Conservation (phyloP, 2,113 vertebrate species). For the Perca schrenkii region DNA sequence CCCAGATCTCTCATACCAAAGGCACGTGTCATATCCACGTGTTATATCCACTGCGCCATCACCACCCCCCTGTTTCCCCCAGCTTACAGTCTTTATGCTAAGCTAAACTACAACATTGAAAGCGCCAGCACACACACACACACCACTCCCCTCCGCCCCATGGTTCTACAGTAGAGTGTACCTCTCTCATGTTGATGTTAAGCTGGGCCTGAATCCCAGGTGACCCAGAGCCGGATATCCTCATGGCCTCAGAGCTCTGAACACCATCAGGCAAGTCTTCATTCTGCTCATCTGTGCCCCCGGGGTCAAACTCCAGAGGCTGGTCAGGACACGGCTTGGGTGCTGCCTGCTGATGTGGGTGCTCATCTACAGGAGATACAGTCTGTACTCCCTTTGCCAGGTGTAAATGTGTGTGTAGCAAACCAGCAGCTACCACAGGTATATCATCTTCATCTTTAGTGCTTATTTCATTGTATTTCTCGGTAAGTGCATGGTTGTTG, state of each 20-base stretch:
- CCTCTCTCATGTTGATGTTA: conserved; percentile 28
- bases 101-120: no score
- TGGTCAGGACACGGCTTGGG: background rate
- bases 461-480: background rate
- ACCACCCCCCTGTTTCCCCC: no score
- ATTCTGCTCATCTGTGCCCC: background rate
- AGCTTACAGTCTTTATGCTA: no score
- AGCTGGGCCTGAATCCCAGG: conserved; percentile 29
- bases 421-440: background rate
- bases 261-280: background rate
- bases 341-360: background rate
- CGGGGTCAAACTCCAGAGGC: conserved; percentile 26
- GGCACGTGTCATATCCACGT: no score
- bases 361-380: background rate
- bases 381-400: background rate
- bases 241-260: background rate
- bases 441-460: background rate
- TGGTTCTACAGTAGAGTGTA: conserved; percentile 3
- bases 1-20: no score
- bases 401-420: background rate
- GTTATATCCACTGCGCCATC: no score
- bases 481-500: conserved; percentile 5
- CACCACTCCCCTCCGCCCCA: no score
- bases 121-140: no score
- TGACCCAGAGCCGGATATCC: conserved; percentile 20